Evolutionary conservation across 1,140 invertebrate genomes (phyloP).

Genomic region (Zaprionus africanus): DNA sequence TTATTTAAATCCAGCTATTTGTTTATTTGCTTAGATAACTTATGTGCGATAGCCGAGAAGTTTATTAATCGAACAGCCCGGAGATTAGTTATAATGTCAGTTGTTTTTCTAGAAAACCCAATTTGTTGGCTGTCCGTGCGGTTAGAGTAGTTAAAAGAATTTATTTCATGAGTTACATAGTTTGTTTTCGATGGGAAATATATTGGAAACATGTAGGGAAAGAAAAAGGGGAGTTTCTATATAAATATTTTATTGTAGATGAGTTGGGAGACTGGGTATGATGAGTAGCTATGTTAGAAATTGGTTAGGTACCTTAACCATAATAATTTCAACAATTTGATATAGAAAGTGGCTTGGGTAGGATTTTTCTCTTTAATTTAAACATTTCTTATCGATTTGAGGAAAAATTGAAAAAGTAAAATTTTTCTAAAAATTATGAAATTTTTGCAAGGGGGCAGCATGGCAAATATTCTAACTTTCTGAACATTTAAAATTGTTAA

Average conservation of each 20-base stretch:
- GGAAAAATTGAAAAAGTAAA: no score
- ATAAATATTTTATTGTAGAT: neutral
- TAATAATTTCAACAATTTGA: neutral
- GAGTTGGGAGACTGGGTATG: neutral
- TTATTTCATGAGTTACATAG: neutral
- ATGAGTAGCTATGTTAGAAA: neutral
- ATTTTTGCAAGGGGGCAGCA: neutral
- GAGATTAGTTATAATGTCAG: conserved; percentile 22
- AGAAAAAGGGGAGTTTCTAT: neutral
- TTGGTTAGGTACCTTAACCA: neutral
- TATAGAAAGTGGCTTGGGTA: neutral
- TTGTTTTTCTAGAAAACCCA: neutral
- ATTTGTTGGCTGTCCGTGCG: conserved; percentile 1
- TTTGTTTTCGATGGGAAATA: neutral
- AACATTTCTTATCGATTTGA: no score
- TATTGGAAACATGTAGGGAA: neutral
- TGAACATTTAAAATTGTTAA: no score
- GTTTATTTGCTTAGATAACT: conserved; percentile 48
- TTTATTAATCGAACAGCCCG: conserved; percentile 26
- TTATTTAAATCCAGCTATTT: conserved; percentile 41
- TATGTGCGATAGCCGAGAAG: neutral
- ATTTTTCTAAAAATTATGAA: no score
- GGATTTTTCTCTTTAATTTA: neutral
- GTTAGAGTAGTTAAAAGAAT: neutral
- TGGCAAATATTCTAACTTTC: neutral